Evolutionary conservation across 2,797 vertebrate genomes (phyloP).

Genomic region (Poliocrania exsul): DNA sequence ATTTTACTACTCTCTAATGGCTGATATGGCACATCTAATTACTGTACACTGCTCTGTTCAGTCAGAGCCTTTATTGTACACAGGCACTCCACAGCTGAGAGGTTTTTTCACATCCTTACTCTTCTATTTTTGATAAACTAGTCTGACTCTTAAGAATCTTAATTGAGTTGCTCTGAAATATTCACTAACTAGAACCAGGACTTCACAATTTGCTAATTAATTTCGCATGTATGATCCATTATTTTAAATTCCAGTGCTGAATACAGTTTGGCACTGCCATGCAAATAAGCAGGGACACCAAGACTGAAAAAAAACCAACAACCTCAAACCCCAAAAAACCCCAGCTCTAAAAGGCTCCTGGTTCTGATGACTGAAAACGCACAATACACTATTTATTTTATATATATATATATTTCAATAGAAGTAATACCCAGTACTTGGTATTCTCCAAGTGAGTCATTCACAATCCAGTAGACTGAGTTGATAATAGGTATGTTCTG

Average conservation of each 20-base stretch:
- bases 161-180: conserved; percentile 63
- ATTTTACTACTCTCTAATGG: conserved; percentile 17
- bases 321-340: fast-evolving
- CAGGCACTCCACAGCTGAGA: conserved; percentile 19
- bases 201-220: conserved; percentile 54
- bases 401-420: neutral
- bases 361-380: neutral
- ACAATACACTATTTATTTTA: neutral
- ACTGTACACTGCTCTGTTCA: neutral
- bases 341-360: neutral
- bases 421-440: neutral
- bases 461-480: neutral
- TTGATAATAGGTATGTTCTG: neutral
- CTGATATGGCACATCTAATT: conserved; percentile 35
- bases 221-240: conserved; percentile 34
- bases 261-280: conserved; percentile 1
- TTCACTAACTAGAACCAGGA: conserved; percentile 54
- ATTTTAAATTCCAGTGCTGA: conserved; percentile 16
- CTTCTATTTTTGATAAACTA: conserved; percentile 62
- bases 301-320: neutral
- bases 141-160: conserved; percentile 26
- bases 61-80: conserved; percentile 5
- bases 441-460: neutral
- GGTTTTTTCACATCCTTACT: conserved; percentile 45
- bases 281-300: conserved; percentile 13